A percentile compares a stretch with the other conserved stretches of the same genome.
phyloP scores from a whole-genome alignment of 2,113 vertebrate species.

The Phyllostomus hastatus region DNA sequence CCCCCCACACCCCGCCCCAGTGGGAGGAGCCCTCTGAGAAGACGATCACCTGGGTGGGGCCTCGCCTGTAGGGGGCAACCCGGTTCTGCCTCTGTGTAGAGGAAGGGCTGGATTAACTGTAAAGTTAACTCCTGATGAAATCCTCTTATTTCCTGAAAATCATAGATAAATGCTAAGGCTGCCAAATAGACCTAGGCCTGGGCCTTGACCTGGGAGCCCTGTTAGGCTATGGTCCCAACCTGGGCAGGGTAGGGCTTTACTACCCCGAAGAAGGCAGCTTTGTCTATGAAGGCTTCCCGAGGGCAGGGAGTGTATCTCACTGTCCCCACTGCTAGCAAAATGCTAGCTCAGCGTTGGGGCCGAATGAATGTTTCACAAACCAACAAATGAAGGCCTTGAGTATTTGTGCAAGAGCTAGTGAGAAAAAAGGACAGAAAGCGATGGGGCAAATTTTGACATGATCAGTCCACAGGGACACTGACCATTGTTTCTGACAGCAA shows the following conservation, averaged over 20 bases:
- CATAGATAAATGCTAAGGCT: background rate
- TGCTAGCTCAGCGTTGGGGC: background rate
- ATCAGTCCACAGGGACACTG: background rate
- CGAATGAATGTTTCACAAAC: background rate
- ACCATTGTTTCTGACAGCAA: background rate
- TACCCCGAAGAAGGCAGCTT: background rate
- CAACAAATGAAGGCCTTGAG: background rate
- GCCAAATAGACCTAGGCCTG: background rate
- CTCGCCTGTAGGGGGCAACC: background rate
- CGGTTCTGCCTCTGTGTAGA: background rate
- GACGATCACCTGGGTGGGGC: background rate
- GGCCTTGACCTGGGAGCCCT: background rate
- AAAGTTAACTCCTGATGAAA: background rate
- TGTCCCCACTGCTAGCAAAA: background rate
- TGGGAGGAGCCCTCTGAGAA: background rate
- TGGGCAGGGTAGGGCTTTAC: background rate
- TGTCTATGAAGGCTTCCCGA: background rate
- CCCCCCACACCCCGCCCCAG: too few relatives aligned
- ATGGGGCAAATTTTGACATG: background rate
- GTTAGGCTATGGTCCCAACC: background rate
- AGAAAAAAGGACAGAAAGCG: background rate
- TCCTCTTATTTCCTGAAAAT: background rate
- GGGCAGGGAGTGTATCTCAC: background rate
- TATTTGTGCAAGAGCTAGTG: background rate
- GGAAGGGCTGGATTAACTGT: background rate